Conservation (phyloP, 2,113 vertebrate species). For the Cottus gobio region DNA sequence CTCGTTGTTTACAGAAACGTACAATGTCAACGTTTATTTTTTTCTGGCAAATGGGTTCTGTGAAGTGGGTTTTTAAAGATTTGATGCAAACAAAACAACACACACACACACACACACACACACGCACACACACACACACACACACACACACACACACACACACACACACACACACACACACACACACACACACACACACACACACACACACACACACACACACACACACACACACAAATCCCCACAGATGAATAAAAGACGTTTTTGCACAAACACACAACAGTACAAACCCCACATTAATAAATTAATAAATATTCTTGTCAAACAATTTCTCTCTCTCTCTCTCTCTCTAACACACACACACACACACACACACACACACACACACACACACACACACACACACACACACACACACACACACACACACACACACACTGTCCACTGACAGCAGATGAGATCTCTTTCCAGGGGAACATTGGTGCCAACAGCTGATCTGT, state of each 20-base stretch:
- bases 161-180: too few relatives aligned
- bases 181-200: too few relatives aligned
- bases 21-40: neutral
- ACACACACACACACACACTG: neutral
- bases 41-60: neutral
- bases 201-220: too few relatives aligned
- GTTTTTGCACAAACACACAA: too few relatives aligned
- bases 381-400: neutral
- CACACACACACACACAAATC: too few relatives aligned
- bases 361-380: too few relatives aligned
- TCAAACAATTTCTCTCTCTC: too few relatives aligned
- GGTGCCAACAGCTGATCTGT: constrained; percentile 38
- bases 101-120: too few relatives aligned
- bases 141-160: neutral
- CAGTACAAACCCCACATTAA: neutral
- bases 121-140: neutral
- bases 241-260: too few relatives aligned
- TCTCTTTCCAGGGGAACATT: constrained; percentile 15
- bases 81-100: neutral
- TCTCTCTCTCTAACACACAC: too few relatives aligned
- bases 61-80: neutral
- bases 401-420: neutral
- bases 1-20: neutral
- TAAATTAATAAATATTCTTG: neutral
- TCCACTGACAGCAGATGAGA: constrained; percentile 29